Percentiles rank a stretch among this genome's conserved stretches.
These are phyloP conservation scores for Mobula birostris DNA, from an alignment of 2,113 vertebrate genomes.

Conservation along the genomic window DNA sequence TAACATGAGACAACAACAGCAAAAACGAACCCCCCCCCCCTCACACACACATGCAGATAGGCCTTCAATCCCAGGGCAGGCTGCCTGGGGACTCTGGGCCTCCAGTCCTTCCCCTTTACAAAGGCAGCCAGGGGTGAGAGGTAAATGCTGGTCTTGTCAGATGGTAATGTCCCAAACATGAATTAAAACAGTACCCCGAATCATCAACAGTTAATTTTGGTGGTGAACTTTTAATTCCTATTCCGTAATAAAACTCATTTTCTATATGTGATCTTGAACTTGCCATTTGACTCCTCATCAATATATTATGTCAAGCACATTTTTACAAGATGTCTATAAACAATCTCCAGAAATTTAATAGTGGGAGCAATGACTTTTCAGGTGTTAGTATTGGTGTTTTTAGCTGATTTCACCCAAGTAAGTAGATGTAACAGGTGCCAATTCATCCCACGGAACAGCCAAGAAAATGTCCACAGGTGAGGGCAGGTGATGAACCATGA, in stretches of 20 bases:
- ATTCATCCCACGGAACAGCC: not conserved
- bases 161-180: too few relatives aligned
- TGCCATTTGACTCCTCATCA: not conserved
- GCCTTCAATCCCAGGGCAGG: too few relatives aligned
- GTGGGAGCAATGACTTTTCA: not conserved
- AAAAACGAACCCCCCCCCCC: too few relatives aligned
- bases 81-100: too few relatives aligned
- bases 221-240: too few relatives aligned
- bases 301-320: not conserved
- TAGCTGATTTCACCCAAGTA: not conserved
- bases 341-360: not conserved
- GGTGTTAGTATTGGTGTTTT: not conserved
- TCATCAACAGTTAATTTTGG: not conserved
- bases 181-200: too few relatives aligned
- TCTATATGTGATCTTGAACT: not conserved
- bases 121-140: too few relatives aligned
- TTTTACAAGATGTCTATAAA: not conserved
- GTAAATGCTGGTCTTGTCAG: too few relatives aligned
- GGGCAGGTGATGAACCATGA: not conserved
- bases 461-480: not conserved
- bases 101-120: too few relatives aligned
- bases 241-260: not conserved
- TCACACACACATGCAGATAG: too few relatives aligned
- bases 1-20: too few relatives aligned
- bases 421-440: not conserved